Evolutionary conservation across 2,888 invertebrate species (phyloP).

Genomic region (Serrognathus titanus): DNA sequence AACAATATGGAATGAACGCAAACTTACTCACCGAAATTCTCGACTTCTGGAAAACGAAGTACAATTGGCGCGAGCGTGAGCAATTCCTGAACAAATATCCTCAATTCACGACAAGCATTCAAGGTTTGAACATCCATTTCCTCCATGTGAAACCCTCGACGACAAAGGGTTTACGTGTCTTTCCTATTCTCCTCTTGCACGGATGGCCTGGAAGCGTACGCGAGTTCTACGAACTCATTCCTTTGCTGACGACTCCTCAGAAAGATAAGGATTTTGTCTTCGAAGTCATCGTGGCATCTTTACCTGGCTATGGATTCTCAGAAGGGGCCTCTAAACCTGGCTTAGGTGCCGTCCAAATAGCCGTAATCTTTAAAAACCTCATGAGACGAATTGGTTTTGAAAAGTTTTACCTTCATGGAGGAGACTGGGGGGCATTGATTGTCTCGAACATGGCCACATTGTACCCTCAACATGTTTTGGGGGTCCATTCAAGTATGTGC

Average conservation of each 20-base stretch:
- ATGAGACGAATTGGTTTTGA: conserved; percentile 68
- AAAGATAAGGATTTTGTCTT: conserved; percentile 59
- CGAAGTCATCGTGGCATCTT: conserved; percentile 59
- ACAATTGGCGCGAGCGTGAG: conserved; percentile 65
- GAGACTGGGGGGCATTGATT: conserved; percentile 77
- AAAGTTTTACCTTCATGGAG: conserved; percentile 70
- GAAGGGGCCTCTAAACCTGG: conserved; percentile 61
- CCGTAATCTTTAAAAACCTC: conserved; percentile 60
- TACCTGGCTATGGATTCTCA: conserved; percentile 55
- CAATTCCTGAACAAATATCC: conserved; percentile 60
- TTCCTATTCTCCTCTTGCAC: conserved; percentile 72
- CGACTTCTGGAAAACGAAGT: conserved; percentile 72
- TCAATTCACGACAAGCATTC: conserved; percentile 69
- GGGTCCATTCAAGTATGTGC: conserved; percentile 47
- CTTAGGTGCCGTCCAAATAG: conserved; percentile 56
- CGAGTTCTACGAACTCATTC: conserved; percentile 77
- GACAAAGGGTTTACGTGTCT: conserved; percentile 42
- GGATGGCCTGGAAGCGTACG: conserved; percentile 88
- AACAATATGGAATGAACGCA: conserved; percentile 79
- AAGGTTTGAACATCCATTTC: conserved; percentile 68
- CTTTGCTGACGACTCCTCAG: conserved; percentile 57
- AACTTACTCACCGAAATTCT: conserved; percentile 60
- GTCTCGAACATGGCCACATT: conserved; percentile 59
- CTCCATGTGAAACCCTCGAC: conserved; percentile 59
- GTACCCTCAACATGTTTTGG: conserved; percentile 59